Conservation (phyloP, 1,140 invertebrate genomes). For the Pollicipes pollicipes region DNA sequence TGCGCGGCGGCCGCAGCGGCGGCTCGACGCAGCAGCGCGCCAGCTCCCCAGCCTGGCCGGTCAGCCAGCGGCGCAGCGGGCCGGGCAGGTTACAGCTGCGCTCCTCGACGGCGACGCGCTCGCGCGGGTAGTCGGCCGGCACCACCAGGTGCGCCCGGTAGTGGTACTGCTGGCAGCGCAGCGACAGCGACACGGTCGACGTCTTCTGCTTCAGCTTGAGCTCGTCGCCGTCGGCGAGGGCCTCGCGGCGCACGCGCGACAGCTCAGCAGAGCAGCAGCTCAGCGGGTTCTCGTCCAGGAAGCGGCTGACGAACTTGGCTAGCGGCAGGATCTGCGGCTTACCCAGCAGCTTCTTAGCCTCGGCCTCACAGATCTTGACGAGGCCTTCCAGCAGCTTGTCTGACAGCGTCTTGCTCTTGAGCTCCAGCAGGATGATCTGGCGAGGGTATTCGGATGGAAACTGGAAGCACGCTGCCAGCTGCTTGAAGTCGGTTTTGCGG, state of each 20-base stretch:
- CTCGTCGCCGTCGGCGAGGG: conserved; percentile 31
- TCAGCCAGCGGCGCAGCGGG: conserved; percentile 39
- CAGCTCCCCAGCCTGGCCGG: conserved; percentile 46
- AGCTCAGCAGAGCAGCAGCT: conserved; percentile 57
- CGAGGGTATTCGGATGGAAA: conserved; percentile 44
- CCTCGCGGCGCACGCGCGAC: conserved; percentile 35
- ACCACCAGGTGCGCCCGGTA: conserved; percentile 38
- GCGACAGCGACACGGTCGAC: conserved; percentile 39
- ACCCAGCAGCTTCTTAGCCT: conserved; percentile 40
- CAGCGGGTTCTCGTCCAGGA: conserved; percentile 50
- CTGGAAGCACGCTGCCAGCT: conserved; percentile 42
- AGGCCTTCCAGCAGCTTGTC: conserved; percentile 42
- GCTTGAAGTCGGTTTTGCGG: conserved; percentile 40
- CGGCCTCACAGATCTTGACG: conserved; percentile 43
- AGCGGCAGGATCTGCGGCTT: conserved; percentile 35
- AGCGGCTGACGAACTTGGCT: conserved; percentile 43
- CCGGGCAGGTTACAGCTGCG: conserved; percentile 46
- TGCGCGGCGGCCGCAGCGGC: conserved; percentile 36
- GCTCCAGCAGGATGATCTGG: conserved; percentile 40
- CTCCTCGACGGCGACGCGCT: conserved; percentile 34
- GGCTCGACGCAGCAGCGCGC: conserved; percentile 49
- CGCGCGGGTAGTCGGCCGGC: conserved; percentile 45
- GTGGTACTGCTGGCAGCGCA: conserved; percentile 39
- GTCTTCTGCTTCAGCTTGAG: conserved; percentile 49
- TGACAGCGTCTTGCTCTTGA: conserved; percentile 50